Evolutionary conservation across 2,797 vertebrate species (phyloP).

Genomic region (Huso huso): DNA sequence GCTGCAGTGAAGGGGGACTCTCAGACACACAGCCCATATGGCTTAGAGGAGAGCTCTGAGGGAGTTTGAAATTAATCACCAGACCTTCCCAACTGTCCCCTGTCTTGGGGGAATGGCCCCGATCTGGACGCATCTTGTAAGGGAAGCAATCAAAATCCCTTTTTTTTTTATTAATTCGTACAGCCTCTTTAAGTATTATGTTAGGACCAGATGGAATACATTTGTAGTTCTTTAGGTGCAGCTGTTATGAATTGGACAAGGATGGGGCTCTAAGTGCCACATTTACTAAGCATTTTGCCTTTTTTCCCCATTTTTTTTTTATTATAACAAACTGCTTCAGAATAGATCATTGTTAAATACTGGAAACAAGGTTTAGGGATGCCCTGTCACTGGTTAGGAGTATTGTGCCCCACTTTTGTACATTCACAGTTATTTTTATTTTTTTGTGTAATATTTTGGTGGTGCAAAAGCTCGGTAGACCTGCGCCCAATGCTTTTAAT

Average conservation of each 20-base stretch:
- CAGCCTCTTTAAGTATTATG: slow-evolving; percentile 15
- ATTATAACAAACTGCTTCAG: no score
- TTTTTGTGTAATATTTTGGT: no score
- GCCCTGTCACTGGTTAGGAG: no score
- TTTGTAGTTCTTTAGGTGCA: slow-evolving; percentile 7
- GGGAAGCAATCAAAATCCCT: slow-evolving; percentile 9
- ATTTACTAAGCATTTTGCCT: no score
- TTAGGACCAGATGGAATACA: slow-evolving; percentile 19
- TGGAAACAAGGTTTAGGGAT: no score
- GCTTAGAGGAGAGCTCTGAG: slow-evolving; percentile 31
- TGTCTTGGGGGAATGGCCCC: slow-evolving; percentile 17
- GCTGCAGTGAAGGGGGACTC: slow-evolving; percentile 28
- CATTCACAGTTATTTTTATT: no score
- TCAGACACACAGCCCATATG: slow-evolving; percentile 55
- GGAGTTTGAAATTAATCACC: slow-evolving; percentile 55
- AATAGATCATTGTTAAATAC: no score
- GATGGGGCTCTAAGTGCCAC: no score
- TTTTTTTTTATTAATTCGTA: slow-evolving; percentile 17
- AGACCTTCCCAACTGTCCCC: slow-evolving; percentile 56
- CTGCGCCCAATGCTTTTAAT: no score
- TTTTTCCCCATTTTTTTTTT: no score
- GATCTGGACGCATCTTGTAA: slow-evolving; percentile 17
- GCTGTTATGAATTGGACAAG: slow-evolving; percentile 3
- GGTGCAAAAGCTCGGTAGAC: no score
- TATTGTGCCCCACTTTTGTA: no score